Base-by-base conservation (phyloP, 2,888 invertebrate species). In the Ferrisia virgata region DNA sequence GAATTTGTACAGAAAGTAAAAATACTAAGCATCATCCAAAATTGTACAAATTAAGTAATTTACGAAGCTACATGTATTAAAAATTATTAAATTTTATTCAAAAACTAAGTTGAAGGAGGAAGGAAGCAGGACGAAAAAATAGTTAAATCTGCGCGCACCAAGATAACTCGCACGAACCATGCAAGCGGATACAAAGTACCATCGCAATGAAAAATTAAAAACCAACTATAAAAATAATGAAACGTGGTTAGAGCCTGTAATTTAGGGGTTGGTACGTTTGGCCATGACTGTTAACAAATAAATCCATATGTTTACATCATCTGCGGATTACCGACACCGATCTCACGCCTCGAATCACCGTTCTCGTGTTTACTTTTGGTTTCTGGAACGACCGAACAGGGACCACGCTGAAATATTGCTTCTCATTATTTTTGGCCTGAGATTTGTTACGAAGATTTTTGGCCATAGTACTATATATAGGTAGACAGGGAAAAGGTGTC, bases 221-320 rank as follows among this genome's bases (percentile, higher is more conserved):
- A 64, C 58, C 58, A 2, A 64, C 58, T 25, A 28, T 64, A 28
- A 28, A 64, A 28, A 64, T 64, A 64, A 64, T 64, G 58, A 64
- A 64, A 64, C 58, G 58, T 64, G 58, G 58, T 64, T 64, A 64
- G 2, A 64, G 58, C 53, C 22, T 3, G 47, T 47, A 47, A 47
- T 47, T 47, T 47, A 47, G 47, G 47, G 47, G 47, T 47, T 47
- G n/a, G 47, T 47, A 47, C 47, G 47, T 47, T 47, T 8, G 47
- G 47, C 47, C 47, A 47, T 47, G 47, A 18, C 47, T 47, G 47
- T 79, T 79, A 79, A 79, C 79, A 79, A 43, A 79, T 79, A 79
- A 79, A 79, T 79, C 79, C 79, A 28, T 43, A 43, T 79, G 79
- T 79, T 79, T 79, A 79, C 79, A 79, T 79, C 79, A 43, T 79